Conservation (phyloP, 1,140 invertebrate species). For the Chlorops oryzae region DNA sequence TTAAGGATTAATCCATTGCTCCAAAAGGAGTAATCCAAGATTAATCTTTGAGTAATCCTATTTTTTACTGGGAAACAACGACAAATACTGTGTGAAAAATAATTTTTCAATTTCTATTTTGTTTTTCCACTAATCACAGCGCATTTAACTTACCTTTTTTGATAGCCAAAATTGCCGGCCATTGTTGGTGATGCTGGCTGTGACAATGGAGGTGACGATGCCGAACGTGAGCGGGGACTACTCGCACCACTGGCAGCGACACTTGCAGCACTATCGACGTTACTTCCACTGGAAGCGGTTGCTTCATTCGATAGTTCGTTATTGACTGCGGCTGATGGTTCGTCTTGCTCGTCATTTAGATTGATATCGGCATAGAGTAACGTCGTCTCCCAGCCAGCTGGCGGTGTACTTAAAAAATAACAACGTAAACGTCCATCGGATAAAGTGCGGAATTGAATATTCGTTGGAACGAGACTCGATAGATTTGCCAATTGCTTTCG, state of each 20-base stretch:
- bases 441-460: conserved; percentile 70
- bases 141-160: no score
- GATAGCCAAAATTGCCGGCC: no score
- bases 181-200: conserved; percentile 19
- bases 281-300: conserved; percentile 21
- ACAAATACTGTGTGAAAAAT: no score
- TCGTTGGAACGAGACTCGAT: conserved; percentile 70
- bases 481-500: conserved; percentile 69
- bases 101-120: no score
- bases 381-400: conserved; percentile 81
- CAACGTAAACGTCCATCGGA: conserved; percentile 72
- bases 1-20: no score
- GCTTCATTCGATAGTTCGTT: no score
- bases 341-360: conserved; percentile 23
- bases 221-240: not conserved
- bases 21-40: no score
- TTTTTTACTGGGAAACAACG: no score
- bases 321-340: not conserved
- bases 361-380: conserved; percentile 78
- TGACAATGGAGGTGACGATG: not conserved
- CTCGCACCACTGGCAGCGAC: not conserved
- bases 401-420: conserved; percentile 82
- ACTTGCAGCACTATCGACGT: conserved; percentile 5
- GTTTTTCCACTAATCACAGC: no score
- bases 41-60: no score